Evolutionary conservation across 2,797 vertebrate genomes (phyloP).

Genomic region (Myotis myotis): DNA sequence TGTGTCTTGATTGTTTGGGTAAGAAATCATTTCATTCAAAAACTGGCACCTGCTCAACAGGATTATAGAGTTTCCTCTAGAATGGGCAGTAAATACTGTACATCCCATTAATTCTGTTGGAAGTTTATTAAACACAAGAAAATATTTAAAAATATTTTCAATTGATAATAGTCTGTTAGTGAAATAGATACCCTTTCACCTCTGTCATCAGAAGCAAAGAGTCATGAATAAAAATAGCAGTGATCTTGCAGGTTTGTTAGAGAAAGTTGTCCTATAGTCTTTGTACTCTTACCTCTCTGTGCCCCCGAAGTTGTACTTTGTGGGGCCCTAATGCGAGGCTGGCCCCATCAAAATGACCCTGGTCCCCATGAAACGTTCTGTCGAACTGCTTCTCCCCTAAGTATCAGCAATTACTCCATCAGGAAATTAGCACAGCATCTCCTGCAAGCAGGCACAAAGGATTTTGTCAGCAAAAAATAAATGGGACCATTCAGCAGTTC

Average conservation of each 20-base stretch:
- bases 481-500: constrained; percentile 25
- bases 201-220: constrained; percentile 21
- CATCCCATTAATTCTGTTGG: neutral
- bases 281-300: neutral
- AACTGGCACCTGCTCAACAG: neutral
- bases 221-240: neutral
- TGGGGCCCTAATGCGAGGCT: neutral
- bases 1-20: neutral
- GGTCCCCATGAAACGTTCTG: neutral
- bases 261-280: neutral
- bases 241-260: neutral
- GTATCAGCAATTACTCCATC: neutral
- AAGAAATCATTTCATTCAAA: constrained; percentile 10
- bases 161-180: neutral
- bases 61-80: neutral
- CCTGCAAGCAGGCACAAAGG: neutral
- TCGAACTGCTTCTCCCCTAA: neutral
- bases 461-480: constrained; percentile 48
- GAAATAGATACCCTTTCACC: neutral
- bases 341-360: constrained; percentile 12
- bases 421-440: constrained; percentile 36
- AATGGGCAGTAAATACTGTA: neutral
- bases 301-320: neutral
- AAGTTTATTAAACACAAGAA: neutral
- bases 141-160: neutral